Evolutionary conservation across 2,888 invertebrate genomes (phyloP), one percentile per base, ranked within the genome.

Genomic region (Bombylius discolor): DNA sequence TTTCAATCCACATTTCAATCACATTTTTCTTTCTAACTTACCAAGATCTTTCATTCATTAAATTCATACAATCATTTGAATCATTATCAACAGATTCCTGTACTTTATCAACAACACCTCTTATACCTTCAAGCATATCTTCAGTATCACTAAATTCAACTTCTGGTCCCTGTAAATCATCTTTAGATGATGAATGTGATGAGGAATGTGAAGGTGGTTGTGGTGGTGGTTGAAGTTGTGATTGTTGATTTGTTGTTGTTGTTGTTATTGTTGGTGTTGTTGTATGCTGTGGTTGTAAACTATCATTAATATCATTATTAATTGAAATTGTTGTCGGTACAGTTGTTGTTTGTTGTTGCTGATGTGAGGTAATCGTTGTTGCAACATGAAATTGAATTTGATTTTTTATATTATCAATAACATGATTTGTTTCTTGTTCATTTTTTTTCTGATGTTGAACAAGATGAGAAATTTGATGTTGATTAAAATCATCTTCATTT

Each of bases 121-220:
- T 80, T 64, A 90, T 89, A 50, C 89, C 89, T 65, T 86, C 89
- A 81, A 90, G 85, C 71, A 90, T 79, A 71, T 90, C 90, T 69
- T 90, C 90, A 0, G 89, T 84, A 65, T 89, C 90, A 62, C 88
- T 89, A 69, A 90, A 90, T 70, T 90, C 90, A 75, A 78, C 69
- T 53, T 71, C 71, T 71, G 76, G 67, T 1, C 61, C 62, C 32
- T 52, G 49, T 9, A 57, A 58, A 9, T 55, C 55, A n/a, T 47
- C 57, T 51, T 51, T 44, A 33, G 45, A 51, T n/a, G 23, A 11
- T 50, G 50, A 13, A 9, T 1, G 8, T 31, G 50, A 5, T 50
- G 23, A 31, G 31, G 42, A 31, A 42, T 42, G 23, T 36, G n/a
- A 36, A 23, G 23, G 23, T 13, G 33, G 49, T n/a, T n/a, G 5